These are phyloP conservation scores for Drosophila pruinosa DNA, from an alignment of 1,140 invertebrate genomes.

Conservation along the genomic window DNA sequence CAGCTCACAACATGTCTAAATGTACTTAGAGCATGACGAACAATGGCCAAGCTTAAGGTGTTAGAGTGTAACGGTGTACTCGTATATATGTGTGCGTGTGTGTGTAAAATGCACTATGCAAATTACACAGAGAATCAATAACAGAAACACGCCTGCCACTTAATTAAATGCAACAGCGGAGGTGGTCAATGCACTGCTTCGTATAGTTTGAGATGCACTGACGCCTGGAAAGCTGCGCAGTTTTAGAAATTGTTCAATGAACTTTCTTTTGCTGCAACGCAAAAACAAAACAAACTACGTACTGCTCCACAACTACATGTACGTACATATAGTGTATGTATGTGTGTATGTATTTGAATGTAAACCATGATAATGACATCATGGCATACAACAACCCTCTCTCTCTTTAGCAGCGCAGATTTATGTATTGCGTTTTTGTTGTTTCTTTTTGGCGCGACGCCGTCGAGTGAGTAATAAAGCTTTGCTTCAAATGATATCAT, in stretches of 20 bases:
- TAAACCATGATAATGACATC: conserved; percentile 30
- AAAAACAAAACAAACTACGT: conserved; percentile 37
- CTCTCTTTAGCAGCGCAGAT: neutral
- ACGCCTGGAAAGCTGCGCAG: conserved; percentile 2
- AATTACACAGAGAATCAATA: conserved; percentile 52
- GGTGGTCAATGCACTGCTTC: conserved; percentile 51
- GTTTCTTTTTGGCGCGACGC: conserved; percentile 56
- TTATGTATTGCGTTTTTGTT: conserved; percentile 15
- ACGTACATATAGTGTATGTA: too few relatives aligned
- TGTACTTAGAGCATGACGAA: conserved; percentile 50
- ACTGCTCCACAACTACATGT: neutral
- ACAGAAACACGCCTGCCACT: conserved; percentile 25
- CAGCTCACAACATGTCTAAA: conserved; percentile 33
- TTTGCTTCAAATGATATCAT: conserved; percentile 75
- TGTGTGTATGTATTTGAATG: too few relatives aligned
- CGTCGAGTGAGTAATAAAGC: conserved; percentile 65
- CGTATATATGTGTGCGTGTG: neutral
- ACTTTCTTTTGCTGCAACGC: conserved; percentile 36
- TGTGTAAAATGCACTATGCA: neutral
- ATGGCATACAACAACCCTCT: conserved; percentile 11
- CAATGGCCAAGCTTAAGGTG: conserved; percentile 44
- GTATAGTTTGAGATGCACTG: conserved; percentile 19
- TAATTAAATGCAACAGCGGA: neutral
- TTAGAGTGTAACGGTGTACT: conserved; percentile 7
- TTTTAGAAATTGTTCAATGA: conserved; percentile 12